These are phyloP conservation scores for Callorhinus ursinus DNA, from an alignment of 2,113 vertebrate genomes.

Conservation along the genomic window DNA sequence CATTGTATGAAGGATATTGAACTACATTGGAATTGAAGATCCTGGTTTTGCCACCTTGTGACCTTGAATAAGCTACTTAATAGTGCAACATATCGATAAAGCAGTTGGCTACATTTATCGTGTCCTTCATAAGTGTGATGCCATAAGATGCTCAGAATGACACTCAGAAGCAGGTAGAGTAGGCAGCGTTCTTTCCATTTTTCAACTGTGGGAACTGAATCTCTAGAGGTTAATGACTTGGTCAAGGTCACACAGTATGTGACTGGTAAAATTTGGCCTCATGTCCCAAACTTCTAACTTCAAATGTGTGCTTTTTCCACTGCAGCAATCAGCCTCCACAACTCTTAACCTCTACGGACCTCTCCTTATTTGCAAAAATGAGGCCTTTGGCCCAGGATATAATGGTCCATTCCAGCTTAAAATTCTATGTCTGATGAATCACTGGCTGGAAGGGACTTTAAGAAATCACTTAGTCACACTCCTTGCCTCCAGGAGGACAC, in stretches of 20 bases:
- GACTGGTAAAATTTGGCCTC: slow-evolving; percentile 1
- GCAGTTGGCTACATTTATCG: not conserved
- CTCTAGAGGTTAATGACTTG: not conserved
- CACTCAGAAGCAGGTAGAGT: not conserved
- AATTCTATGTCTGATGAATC: slow-evolving; percentile 75
- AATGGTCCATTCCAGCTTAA: slow-evolving; percentile 60
- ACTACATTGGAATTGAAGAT: not conserved
- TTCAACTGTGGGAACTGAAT: not conserved
- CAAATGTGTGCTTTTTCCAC: not conserved
- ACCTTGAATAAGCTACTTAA: not conserved
- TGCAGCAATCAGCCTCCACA: not conserved
- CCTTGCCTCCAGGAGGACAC: slow-evolving; percentile 62
- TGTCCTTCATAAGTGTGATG: not conserved
- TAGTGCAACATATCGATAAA: not conserved
- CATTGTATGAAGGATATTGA: not conserved
- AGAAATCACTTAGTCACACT: slow-evolving; percentile 78
- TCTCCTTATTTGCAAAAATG: slow-evolving; percentile 62
- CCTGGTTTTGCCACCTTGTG: not conserved
- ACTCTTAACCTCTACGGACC: slow-evolving; percentile 20
- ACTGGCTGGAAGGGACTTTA: slow-evolving; percentile 70
- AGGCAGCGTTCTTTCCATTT: not conserved
- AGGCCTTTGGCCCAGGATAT: slow-evolving; percentile 68
- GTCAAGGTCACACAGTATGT: not conserved
- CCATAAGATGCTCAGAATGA: not conserved
- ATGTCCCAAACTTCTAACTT: slow-evolving; percentile 7